Base-by-base conservation (phyloP, 2,797 vertebrate species). In the Sebastes taczanowskii region DNA sequence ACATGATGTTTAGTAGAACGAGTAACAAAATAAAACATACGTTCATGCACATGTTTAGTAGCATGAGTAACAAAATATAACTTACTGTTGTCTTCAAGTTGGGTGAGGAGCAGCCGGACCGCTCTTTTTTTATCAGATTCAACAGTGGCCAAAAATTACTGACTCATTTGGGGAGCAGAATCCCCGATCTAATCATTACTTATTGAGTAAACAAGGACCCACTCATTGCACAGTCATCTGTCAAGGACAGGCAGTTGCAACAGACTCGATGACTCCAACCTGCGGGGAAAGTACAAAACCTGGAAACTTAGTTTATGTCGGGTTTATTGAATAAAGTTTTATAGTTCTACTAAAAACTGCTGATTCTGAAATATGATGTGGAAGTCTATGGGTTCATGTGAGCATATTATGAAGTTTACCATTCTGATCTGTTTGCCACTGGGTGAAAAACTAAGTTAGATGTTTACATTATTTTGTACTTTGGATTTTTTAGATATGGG, bases 181-280 rank as follows among this genome's bases (percentile, higher is more conserved):
- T 69, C 80, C 61, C 16, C 30, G 30, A 77, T 69, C 38, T 88
- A 93, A 92, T 93, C 84, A 92, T 89, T 94, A 90, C 72, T 90
- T 71, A 82, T 5, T 87, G 78, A 87, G 92, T 82, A 91, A 94
- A 94, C 85, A 93, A 73, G 46, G 22, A 68, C 52, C 29, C 7
- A 70, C 3, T 84, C 78, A 65, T 46, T 16, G 32, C 20, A 59
- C 70, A 81, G 74, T 79, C 74, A 81, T 82, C 84, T 4, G 72
- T 84, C 87, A 90, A 88, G 91, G 87, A 89, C 90, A 59, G 22
- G n/a, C 68, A 23, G 78, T 93, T 90, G 74, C 80, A 85, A 88
- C 86, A 89, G 61, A 75, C 46, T n/a, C 63, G 61, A 62, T 74
- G 82, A 86, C 66, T 81, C n/a, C 11, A 70, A 80, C 72, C 29